Base-by-base conservation (phyloP, 1,140 invertebrate species). In the Coptotermes formosanus region DNA sequence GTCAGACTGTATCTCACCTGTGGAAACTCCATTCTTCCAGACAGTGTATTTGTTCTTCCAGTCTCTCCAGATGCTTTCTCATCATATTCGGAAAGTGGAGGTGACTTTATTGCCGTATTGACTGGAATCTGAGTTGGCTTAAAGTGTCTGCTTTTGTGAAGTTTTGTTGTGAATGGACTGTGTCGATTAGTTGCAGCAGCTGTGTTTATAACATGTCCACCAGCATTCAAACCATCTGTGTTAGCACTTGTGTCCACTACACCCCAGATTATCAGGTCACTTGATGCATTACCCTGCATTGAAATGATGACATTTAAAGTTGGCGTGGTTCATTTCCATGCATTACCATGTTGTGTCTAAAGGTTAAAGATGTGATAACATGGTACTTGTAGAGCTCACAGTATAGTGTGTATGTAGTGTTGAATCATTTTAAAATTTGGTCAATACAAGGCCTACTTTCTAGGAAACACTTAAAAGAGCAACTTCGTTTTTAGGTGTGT, bases 281-380 rank as follows among this genome's bases (percentile, higher is more conserved):
- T 52, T 45, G 43, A 11, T 44, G 88, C 88, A 75, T 90, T 85
- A 88, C 90, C 89, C 88, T 90, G 52, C 3, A 21, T 55, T 55
- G 21, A 55, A 55, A 55, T 21, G 6, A 55, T 4, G 14, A 21
- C 14, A 55, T 55, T 4, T 16, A 19, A 55, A 16, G 4, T 55
- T 55, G 21, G 52, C 14, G 1, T 21, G 19, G 52, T 16, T 16
- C 19, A 19, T 4, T 55, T 55, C 3, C 19, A 55, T 55, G 19
- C 19, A 19, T 4, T 55, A 21, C 3, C 19, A 55, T 55, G 19
- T 55, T 55, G 52, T 21, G 19, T 55, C 52, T 19, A 55, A 55
- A 16, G 19, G 21, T 55, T 1, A 55, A 55, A 55, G 14, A 55
- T 21, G 14, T 55, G 4, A 19, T 16, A 16, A 19, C 19, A 21